Conservation (phyloP, 2,113 vertebrate species). For the Corythoichthys intestinalis region DNA sequence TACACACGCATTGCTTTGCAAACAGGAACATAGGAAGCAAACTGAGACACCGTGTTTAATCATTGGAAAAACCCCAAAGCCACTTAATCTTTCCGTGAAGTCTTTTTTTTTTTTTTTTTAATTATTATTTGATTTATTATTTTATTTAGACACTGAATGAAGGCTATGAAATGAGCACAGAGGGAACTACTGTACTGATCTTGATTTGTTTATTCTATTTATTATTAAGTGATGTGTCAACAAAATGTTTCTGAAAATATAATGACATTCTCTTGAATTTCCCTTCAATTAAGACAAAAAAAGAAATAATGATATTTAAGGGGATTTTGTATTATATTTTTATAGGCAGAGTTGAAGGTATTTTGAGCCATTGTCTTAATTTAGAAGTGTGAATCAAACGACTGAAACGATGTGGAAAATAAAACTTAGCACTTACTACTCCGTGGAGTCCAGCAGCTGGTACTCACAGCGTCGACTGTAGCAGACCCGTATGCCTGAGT, state of each 20-base stretch:
- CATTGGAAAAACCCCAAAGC: not conserved
- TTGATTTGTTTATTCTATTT: not conserved
- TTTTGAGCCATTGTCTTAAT: no score
- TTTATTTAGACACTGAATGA: not conserved
- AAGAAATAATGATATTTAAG: not conserved
- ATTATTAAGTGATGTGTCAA: not conserved
- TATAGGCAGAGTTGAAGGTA: no score
- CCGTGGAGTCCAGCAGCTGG: slow-evolving; percentile 84
- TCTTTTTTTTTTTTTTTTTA: no score
- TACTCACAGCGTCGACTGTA: slow-evolving; percentile 82
- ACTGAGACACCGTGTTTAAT: slow-evolving; percentile 16
- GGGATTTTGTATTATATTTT: not conserved
- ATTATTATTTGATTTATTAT: not conserved
- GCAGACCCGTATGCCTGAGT: slow-evolving; percentile 74
- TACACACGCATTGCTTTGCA: slow-evolving; percentile 18
- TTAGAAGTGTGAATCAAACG: no score
- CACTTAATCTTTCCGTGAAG: not conserved
- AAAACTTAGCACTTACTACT: slow-evolving; percentile 77
- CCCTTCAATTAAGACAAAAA: not conserved
- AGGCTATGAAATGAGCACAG: not conserved
- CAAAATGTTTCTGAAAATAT: not conserved
- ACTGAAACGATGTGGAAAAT: no score
- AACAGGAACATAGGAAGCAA: slow-evolving; percentile 39
- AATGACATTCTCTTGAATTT: not conserved
- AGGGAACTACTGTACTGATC: not conserved